Percentiles rank a stretch among this genome's conserved stretches.
Conservation (phyloP, 2,888 invertebrate species). For the Ophioninae sp. region DNA sequence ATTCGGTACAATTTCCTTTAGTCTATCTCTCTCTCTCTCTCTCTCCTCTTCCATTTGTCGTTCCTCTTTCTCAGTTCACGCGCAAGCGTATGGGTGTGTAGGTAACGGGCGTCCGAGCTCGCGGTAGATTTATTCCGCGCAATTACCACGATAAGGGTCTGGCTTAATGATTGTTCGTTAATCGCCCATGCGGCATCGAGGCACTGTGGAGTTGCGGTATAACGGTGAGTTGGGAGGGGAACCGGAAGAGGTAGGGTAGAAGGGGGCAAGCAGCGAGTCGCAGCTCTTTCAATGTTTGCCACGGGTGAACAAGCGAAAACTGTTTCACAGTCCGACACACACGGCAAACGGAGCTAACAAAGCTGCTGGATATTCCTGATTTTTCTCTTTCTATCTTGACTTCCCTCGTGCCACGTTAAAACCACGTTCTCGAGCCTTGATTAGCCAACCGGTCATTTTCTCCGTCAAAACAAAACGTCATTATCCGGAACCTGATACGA, state of each 20-base stretch:
- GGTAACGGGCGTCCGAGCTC: slow-evolving; percentile 36
- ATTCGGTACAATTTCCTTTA: slow-evolving; percentile 23
- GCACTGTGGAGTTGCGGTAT: slow-evolving; percentile 35
- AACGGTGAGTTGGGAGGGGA: not conserved
- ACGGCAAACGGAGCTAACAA: slow-evolving; percentile 34
- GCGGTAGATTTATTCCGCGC: slow-evolving; percentile 74
- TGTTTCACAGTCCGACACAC: slow-evolving; percentile 42
- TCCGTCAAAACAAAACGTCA: not conserved
- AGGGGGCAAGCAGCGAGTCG: not conserved
- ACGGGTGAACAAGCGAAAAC: slow-evolving; percentile 46
- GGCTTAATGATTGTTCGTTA: slow-evolving; percentile 77
- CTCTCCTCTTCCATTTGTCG: slow-evolving; percentile 23
- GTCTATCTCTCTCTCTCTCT: not conserved
- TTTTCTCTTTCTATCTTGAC: slow-evolving; percentile 11
- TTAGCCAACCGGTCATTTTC: not conserved
- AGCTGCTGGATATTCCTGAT: slow-evolving; percentile 21
- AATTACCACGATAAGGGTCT: slow-evolving; percentile 75
- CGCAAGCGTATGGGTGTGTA: not conserved
- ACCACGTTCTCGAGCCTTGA: slow-evolving; percentile 26
- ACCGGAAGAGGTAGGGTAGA: slow-evolving; percentile 13
- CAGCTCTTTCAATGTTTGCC: slow-evolving; percentile 21
- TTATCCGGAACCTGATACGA: too few relatives aligned
- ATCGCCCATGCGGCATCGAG: slow-evolving; percentile 70
- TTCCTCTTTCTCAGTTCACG: slow-evolving; percentile 25
- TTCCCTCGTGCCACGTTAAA: not conserved